These are phyloP conservation scores for Aleadryas rufinucha DNA, from an alignment of 2,113 vertebrate species.

Conservation along the genomic window DNA sequence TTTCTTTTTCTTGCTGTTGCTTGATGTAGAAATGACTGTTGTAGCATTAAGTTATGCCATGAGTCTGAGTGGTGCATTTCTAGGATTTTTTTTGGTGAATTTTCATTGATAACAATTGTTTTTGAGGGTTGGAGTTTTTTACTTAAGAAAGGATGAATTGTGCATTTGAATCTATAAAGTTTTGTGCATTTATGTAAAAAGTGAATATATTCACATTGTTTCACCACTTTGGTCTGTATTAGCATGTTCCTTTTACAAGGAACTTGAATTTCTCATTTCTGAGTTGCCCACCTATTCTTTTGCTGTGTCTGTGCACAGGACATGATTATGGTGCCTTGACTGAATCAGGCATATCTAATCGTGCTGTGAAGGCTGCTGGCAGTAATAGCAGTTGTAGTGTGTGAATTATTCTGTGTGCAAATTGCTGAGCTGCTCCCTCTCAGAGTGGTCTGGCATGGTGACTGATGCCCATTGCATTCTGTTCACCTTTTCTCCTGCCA, in stretches of 20 bases:
- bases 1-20: background rate
- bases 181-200: background rate
- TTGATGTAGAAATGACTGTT: background rate
- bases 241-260: background rate
- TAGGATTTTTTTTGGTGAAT: background rate
- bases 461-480: rapidly evolving
- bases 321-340: background rate
- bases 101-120: background rate
- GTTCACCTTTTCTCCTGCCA: background rate
- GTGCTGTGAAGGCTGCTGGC: background rate
- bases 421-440: background rate
- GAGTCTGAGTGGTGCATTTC: background rate
- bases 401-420: background rate
- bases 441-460: background rate
- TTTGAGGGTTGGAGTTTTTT: background rate
- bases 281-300: background rate
- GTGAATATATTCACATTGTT: background rate
- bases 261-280: background rate
- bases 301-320: background rate
- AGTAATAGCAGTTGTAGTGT: background rate
- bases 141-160: background rate
- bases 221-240: background rate
- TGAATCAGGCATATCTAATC: background rate
- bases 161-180: background rate
- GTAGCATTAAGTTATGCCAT: background rate